Base-by-base conservation (phyloP, 2,113 vertebrate species). In the Caloenas nicobarica region DNA sequence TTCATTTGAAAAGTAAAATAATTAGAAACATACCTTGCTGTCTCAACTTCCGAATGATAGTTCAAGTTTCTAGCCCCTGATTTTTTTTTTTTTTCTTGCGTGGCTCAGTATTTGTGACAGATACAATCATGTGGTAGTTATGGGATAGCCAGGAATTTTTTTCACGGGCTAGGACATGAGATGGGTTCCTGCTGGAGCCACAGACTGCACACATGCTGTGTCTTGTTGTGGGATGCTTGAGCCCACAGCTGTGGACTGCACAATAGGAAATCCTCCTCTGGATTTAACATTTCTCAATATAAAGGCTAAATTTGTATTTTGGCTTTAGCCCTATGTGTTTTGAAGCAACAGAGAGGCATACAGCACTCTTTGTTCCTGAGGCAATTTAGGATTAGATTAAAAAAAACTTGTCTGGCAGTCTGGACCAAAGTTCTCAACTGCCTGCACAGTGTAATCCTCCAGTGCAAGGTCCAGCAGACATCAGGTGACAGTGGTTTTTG, bases 11-110 rank as follows among this genome's bases (percentile, higher is more conserved):
- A 91, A 95, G 57, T 40, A 40, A n/a, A 76, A 74, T 95, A 85
- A 96, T 95, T 81, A 38, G 81, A 96, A 97, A 66, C 94, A 92
- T 88, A 48, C 57, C 44, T 81, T 2, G 1, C 68, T 84, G 93
- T 91, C 86, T 92, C 80, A 71, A 91, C 48, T 71, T 92, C 42
- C 70, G 56, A 92, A 81, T 10, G 17, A 78, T 25, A 76, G 68
- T n/a, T 94, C 64, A 86, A 50, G 53, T 93, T 91, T 83, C 79
- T 85, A 88, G 71, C 26, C 31, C 17, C 68, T 70, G 71, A 83
- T 95, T 94, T 94, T 94, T 88, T n/a, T 94, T 95, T 94, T 94
- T 94, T 88, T n/a, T 94, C 71, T 79, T 64, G 60, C 1, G 9
- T 5, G 16, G 22, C 26, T n/a, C 0, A 1, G 77, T 56, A 21